Evolutionary conservation across 1,140 invertebrate genomes (phyloP).

Genomic region (Ptiloglossa arizonensis): DNA sequence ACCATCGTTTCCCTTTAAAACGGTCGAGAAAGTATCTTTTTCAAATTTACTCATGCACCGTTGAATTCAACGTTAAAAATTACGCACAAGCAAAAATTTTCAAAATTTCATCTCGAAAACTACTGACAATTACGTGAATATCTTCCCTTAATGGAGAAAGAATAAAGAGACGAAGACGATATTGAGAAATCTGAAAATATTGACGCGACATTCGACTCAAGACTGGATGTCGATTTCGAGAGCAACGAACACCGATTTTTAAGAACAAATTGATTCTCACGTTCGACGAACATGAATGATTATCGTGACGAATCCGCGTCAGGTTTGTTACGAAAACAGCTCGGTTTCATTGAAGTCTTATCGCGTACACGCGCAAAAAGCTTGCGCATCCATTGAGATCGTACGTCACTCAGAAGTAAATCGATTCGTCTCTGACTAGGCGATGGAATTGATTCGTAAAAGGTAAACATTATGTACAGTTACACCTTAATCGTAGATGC

Average conservation of each 20-base stretch:
- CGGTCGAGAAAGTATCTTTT: no score
- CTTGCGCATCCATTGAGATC: background rate
- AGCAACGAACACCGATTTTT: conserved; percentile 38
- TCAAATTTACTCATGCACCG: no score
- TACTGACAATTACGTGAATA: no score
- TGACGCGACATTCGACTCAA: background rate
- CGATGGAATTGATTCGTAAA: background rate
- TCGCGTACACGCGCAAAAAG: background rate
- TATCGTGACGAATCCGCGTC: conserved; percentile 31
- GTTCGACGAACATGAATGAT: conserved; percentile 21
- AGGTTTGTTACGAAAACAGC: conserved; percentile 40
- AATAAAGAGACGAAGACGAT: no score
- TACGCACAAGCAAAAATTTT: no score
- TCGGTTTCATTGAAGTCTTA: conserved; percentile 35
- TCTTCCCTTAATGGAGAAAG: no score
- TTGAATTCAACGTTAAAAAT: no score
- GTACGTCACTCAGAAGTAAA: background rate
- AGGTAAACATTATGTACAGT: background rate
- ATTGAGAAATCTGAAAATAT: no score
- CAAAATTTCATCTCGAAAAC: no score
- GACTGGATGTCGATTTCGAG: background rate
- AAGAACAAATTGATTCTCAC: background rate
- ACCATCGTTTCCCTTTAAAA: no score
- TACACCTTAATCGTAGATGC: background rate
- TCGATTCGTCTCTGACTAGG: background rate